Percentiles rank a stretch among this genome's conserved stretches.
phyloP scores from a whole-genome alignment of 2,797 vertebrate species.

The Sebastes jordani region DNA sequence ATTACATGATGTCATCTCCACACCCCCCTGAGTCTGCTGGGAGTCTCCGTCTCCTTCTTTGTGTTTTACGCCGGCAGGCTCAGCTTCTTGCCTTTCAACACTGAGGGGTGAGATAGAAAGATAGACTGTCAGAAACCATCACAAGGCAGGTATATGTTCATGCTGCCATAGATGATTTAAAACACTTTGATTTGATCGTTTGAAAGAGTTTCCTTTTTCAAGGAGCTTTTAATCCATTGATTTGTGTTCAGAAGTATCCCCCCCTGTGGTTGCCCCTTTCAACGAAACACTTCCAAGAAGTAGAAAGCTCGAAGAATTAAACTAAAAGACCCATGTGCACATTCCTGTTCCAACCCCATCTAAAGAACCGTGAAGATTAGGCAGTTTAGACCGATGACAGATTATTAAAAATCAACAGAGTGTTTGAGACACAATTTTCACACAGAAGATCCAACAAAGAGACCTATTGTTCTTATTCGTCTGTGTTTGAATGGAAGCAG shows the following conservation, averaged over 20 bases:
- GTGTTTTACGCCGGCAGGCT: conserved; percentile 95
- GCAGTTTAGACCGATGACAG: background rate
- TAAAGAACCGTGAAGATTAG: background rate
- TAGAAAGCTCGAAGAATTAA: background rate
- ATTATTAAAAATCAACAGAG: background rate
- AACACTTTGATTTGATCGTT: background rate
- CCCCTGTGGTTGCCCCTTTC: background rate
- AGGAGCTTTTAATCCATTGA: background rate
- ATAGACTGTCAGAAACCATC: background rate
- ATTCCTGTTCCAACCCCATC: background rate
- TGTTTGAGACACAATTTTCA: background rate
- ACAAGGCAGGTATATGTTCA: background rate
- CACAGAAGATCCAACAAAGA: background rate
- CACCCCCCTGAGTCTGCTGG: conserved; percentile 84
- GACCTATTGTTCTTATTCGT: background rate
- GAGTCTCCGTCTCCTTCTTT: conserved; percentile 82
- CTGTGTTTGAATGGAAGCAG: background rate
- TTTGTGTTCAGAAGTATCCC: background rate
- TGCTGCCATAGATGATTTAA: background rate
- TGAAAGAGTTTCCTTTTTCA: background rate
- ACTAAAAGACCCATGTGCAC: background rate
- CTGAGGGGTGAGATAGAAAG: conserved; percentile 66
- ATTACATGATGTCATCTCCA: conserved; percentile 83
- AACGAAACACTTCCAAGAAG: background rate
- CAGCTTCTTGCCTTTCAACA: conserved; percentile 99